Evolutionary conservation across 2,113 vertebrate species (phyloP).

Genomic region (Cyphomyrus discorhynchus): DNA sequence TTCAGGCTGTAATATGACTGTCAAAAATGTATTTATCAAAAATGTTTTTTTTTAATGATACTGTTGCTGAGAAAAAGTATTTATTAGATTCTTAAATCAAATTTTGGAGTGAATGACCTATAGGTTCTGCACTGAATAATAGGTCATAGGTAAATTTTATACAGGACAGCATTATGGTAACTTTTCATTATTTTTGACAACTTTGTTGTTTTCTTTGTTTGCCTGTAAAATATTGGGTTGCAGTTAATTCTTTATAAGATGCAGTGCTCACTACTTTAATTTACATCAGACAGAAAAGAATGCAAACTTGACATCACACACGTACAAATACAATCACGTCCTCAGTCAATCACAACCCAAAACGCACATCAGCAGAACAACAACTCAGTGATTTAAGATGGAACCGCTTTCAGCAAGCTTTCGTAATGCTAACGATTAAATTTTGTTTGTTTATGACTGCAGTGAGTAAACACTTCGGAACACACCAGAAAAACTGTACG

Average conservation of each 20-base stretch:
- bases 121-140: neutral
- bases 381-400: neutral
- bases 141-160: neutral
- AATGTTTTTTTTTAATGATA: neutral
- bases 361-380: neutral
- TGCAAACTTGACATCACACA: neutral
- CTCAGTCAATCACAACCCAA: neutral
- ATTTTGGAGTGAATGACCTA: neutral
- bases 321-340: neutral
- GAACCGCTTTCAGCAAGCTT: neutral
- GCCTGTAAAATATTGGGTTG: conserved; percentile 22
- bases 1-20: neutral
- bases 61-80: neutral
- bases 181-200: neutral
- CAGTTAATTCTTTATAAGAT: neutral
- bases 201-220: conserved; percentile 14
- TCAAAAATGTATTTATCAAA: neutral
- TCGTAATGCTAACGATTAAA: neutral
- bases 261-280: neutral
- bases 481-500: neutral
- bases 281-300: neutral
- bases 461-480: neutral
- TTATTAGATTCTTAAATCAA: neutral
- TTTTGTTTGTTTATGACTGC: neutral
- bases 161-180: neutral